Conservation (phyloP, 23 tunicate species). For the Corella eumyota region DNA sequence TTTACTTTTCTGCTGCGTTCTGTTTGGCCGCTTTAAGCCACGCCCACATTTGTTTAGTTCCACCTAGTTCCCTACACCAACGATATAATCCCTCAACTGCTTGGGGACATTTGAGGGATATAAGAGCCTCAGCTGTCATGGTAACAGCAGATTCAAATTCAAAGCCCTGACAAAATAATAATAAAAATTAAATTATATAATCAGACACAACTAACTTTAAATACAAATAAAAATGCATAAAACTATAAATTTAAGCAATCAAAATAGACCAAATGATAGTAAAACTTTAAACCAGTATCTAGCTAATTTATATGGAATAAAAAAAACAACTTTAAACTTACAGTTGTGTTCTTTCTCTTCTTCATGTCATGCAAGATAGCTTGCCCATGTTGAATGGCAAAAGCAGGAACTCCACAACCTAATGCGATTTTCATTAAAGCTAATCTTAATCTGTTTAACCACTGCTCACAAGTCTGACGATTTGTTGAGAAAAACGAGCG, state of each 20-base stretch:
- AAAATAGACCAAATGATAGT: no score
- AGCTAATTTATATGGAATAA: no score
- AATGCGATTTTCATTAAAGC: constrained; percentile 77
- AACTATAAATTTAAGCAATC: background rate
- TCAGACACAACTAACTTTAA: background rate
- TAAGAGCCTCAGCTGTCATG: constrained; percentile 69
- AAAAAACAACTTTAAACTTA: constrained; percentile 3
- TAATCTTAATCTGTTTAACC: constrained; percentile 78
- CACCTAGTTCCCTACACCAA: constrained; percentile 57
- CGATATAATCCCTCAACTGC: constrained; percentile 65
- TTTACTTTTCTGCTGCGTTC: constrained; percentile 19
- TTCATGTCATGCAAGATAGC: constrained; percentile 74
- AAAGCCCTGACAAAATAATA: constrained; percentile 43
- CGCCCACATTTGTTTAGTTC: constrained; percentile 49
- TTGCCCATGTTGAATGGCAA: constrained; percentile 80
- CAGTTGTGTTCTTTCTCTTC: constrained; percentile 61
- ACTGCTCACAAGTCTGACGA: constrained; percentile 73
- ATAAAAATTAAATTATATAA: background rate
- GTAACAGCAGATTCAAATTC: constrained; percentile 78
- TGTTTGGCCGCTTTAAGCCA: constrained; percentile 84
- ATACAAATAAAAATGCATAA: background rate
- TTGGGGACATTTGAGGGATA: constrained; percentile 41
- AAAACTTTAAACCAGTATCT: no score
- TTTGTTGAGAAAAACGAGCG: constrained; percentile 82
- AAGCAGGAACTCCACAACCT: constrained; percentile 35